Evolutionary conservation across 2,888 invertebrate genomes (phyloP).

Genomic region (Thysanoteuthis rhombus): DNA sequence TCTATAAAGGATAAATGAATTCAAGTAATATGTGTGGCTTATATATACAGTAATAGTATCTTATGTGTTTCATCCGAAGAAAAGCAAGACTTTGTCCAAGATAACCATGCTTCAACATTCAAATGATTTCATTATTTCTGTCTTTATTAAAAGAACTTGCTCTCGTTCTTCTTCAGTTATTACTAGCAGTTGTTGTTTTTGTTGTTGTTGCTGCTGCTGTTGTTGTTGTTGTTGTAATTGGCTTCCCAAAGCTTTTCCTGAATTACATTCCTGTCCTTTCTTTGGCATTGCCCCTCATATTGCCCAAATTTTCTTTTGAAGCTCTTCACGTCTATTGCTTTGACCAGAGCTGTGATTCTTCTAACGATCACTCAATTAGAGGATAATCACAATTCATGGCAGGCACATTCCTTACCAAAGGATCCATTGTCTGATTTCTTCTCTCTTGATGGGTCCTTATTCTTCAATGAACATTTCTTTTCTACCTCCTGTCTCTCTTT

Average conservation of each 20-base stretch:
- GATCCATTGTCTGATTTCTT: neutral
- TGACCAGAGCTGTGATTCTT: constrained; percentile 12
- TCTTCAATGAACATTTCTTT: neutral
- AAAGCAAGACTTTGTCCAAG: neutral
- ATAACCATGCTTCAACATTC: neutral
- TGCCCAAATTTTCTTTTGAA: neutral
- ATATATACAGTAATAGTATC: neutral
- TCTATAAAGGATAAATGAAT: neutral
- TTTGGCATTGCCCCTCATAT: neutral
- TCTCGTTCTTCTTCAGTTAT: neutral
- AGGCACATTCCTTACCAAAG: neutral
- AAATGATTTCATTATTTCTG: neutral
- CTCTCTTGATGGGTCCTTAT: neutral
- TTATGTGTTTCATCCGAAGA: neutral
- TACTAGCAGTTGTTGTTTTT: neutral
- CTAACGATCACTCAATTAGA: neutral
- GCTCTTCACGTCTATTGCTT: neutral
- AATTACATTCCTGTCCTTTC: neutral
- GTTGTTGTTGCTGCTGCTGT: neutral
- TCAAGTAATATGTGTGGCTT: neutral
- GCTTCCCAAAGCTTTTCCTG: neutral
- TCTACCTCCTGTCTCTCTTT: neutral
- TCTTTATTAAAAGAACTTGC: neutral
- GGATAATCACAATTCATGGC: constrained; percentile 12
- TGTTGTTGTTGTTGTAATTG: neutral